Base-by-base conservation (phyloP, 2,797 vertebrate species). In the Netta rufina region DNA sequence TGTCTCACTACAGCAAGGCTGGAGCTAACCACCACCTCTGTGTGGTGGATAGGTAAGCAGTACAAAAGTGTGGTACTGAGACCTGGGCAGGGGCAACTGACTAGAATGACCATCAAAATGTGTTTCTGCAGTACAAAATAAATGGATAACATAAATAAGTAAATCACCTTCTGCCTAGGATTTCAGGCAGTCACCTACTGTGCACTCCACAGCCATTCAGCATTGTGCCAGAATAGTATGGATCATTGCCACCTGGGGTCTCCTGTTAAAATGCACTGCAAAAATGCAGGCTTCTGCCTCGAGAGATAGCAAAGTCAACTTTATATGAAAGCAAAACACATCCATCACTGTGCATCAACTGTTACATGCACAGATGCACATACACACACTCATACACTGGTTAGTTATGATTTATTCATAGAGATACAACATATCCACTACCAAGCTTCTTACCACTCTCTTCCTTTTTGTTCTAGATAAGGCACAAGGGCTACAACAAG, bases 381-480 rank as follows among this genome's bases (percentile, higher is more conserved):
- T 7, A 53, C 17, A 22, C n/a, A 62, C 0, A 0, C 28, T 81
- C 28, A 33, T 14, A 82, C 28, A 27, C 13, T 14, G 8, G 8
- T 54, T 67, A 58, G 15, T 79, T 65, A 8, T 82, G 15, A 67
- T 47, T 47, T 43, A 71, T 79, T 75, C 53, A 18, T 27, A 62
- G 18, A 33, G 39, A 9, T 83, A 41, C 38, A 67, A 20, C 16
- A 24, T 7, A 33, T 14, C 66, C 4, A 18, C 30, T 43, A 51
- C 13, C 6, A 43, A 41, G 18, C 71, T 67, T 61, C 54, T 45
- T 56, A 56, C 12, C 7, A 25, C 18, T 32, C 13, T 56, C 43
- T 53, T 79, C n/a, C 61, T 87, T 82, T 62, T 43, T 19, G 6
- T 66, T 92, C 33, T 73, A 17, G 20, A 41, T 87, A 58, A 74